These are phyloP conservation scores for Trimorus sp. DNA, from an alignment of 2,888 invertebrate species.

Conservation along the genomic window DNA sequence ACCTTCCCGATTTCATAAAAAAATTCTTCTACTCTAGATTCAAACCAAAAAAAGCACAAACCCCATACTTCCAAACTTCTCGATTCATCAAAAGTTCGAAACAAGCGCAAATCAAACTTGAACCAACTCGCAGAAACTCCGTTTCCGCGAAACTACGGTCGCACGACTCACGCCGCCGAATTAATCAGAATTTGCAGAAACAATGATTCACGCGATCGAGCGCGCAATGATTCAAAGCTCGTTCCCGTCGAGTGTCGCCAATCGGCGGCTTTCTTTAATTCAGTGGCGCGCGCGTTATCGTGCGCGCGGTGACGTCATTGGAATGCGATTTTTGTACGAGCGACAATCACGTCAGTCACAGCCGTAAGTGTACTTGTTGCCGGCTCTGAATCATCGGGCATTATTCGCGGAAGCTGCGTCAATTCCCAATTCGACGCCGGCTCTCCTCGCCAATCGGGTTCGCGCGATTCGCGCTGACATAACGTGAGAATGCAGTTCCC, in stretches of 20 bases:
- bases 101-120: too few relatives aligned
- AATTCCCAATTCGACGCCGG: slow-evolving; percentile 41
- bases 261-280: slow-evolving; percentile 37
- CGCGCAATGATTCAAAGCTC: neutral
- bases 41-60: too few relatives aligned
- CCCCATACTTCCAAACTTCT: too few relatives aligned
- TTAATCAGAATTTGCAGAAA: neutral
- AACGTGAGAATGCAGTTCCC: slow-evolving; percentile 53
- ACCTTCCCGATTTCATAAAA: too few relatives aligned
- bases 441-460: slow-evolving; percentile 39
- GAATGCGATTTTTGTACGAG: slow-evolving; percentile 54
- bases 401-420: slow-evolving; percentile 50
- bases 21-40: too few relatives aligned
- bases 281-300: slow-evolving; percentile 28
- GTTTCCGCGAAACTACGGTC: neutral
- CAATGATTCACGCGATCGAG: too few relatives aligned
- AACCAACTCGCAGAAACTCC: too few relatives aligned
- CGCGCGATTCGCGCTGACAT: slow-evolving; percentile 38
- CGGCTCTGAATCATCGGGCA: slow-evolving; percentile 31
- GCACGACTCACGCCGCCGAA: neutral
- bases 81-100: too few relatives aligned
- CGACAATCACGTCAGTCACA: slow-evolving; percentile 33
- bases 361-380: slow-evolving; percentile 15
- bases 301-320: slow-evolving; percentile 45
- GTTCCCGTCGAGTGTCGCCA: slow-evolving; percentile 22